These are phyloP conservation scores for Athene noctua DNA, from an alignment of 2,113 vertebrate genomes.

Conservation along the genomic window DNA sequence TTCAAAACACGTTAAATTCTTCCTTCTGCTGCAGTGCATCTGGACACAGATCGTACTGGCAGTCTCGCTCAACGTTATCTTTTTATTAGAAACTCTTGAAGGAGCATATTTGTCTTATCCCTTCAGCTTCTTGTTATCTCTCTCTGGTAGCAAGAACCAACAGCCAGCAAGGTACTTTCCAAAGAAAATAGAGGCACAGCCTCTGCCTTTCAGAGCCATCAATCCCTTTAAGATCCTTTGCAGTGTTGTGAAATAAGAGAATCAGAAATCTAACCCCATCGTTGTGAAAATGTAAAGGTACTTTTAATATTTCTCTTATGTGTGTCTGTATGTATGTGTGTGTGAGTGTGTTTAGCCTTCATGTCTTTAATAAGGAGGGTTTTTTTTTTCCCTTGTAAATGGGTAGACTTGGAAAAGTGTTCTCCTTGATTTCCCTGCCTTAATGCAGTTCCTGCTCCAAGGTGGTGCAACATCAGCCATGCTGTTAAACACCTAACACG, in stretches of 20 bases:
- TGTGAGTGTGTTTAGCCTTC: neutral
- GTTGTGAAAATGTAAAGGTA: neutral
- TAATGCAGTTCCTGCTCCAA: neutral
- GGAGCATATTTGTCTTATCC: conserved; percentile 34
- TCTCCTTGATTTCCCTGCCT: neutral
- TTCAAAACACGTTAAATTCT: conserved; percentile 35
- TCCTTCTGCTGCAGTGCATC: conserved; percentile 47
- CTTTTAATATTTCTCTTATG: conserved; percentile 14
- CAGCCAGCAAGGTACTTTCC: neutral
- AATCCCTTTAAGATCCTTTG: neutral
- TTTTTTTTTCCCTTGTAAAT: neutral
- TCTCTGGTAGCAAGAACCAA: conserved; percentile 38
- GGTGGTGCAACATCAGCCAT: neutral
- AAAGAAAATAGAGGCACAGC: conserved; percentile 33
- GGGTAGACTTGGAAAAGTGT: neutral
- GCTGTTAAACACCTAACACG: neutral
- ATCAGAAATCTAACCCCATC: neutral
- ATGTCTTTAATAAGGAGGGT: neutral
- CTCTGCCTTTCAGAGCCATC: neutral
- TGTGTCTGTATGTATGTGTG: neutral
- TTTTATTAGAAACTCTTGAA: conserved; percentile 39
- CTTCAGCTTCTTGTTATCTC: conserved; percentile 27
- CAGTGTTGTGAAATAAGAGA: conserved; percentile 22
- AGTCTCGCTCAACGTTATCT: neutral
- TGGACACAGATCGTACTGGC: neutral